phyloP scores from a whole-genome alignment of 2,797 vertebrate species.

The Poecilia velifera region DNA sequence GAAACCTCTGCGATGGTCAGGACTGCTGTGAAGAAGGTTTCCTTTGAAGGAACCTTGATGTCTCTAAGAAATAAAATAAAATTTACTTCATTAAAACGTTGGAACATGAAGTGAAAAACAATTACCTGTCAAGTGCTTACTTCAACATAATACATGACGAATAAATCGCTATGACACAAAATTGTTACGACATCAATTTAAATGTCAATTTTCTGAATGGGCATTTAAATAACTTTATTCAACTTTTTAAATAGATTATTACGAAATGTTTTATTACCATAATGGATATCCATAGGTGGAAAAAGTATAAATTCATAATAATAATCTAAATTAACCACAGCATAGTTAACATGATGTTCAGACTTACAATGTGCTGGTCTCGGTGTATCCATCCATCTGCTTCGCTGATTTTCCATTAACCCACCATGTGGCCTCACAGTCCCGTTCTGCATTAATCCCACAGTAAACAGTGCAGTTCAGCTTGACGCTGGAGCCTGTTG shows the following conservation, averaged over 20 bases:
- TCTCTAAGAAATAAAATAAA: slow-evolving; percentile 25
- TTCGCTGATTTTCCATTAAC: background rate
- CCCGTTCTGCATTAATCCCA: slow-evolving; percentile 39
- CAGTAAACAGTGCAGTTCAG: slow-evolving; percentile 72
- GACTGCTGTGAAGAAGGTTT: slow-evolving; percentile 34
- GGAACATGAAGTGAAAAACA: background rate
- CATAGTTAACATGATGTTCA: background rate
- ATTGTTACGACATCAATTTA: background rate
- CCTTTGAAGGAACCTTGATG: accelerated
- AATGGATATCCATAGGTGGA: too few relatives aligned
- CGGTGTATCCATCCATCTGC: background rate
- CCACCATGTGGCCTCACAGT: slow-evolving; percentile 57
- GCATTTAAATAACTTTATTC: background rate
- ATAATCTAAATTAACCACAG: background rate
- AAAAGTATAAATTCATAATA: background rate
- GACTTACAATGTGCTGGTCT: slow-evolving; percentile 8
- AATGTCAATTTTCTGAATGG: background rate
- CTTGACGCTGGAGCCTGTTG: slow-evolving; percentile 61
- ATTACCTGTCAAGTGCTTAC: too few relatives aligned
- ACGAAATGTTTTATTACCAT: background rate
- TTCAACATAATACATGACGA: background rate
- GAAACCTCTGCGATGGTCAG: slow-evolving; percentile 75
- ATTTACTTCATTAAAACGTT: slow-evolving; percentile 2
- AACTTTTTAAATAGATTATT: background rate
- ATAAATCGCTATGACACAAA: too few relatives aligned